Evolutionary conservation across 2,797 vertebrate species (phyloP).

Genomic region (Trachops cirrhosus): DNA sequence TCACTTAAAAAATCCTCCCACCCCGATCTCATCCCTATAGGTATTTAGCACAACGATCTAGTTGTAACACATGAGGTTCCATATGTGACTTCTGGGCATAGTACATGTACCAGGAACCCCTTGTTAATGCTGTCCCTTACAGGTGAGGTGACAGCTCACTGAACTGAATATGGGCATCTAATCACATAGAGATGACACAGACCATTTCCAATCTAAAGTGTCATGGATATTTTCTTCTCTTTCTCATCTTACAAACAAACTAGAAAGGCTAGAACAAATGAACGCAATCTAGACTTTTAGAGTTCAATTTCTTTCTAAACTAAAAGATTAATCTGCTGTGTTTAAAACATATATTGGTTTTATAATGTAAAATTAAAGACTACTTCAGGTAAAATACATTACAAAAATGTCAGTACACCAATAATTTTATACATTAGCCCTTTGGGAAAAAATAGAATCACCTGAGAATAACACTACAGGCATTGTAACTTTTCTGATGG

Average conservation of each 20-base stretch:
- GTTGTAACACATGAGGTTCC: neutral
- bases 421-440: neutral
- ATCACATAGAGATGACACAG: neutral
- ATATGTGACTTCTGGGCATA: neutral
- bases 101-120: neutral
- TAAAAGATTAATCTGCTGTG: neutral
- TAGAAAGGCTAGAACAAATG: constrained; percentile 27
- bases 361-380: neutral
- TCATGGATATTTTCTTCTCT: neutral
- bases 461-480: neutral
- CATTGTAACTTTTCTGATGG: neutral
- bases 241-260: neutral
- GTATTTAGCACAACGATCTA: neutral
- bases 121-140: neutral
- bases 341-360: constrained; percentile 4
- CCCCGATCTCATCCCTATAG: neutral
- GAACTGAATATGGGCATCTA: neutral
- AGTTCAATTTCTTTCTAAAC: neutral
- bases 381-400: neutral
- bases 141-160: neutral
- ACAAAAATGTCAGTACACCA: neutral
- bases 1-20: neutral
- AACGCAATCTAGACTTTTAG: neutral
- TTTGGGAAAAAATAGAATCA: neutral
- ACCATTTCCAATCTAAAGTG: neutral